phyloP scores from a whole-genome alignment of 1,140 invertebrate genomes.

The Cyrtorhinus lividipennis region DNA sequence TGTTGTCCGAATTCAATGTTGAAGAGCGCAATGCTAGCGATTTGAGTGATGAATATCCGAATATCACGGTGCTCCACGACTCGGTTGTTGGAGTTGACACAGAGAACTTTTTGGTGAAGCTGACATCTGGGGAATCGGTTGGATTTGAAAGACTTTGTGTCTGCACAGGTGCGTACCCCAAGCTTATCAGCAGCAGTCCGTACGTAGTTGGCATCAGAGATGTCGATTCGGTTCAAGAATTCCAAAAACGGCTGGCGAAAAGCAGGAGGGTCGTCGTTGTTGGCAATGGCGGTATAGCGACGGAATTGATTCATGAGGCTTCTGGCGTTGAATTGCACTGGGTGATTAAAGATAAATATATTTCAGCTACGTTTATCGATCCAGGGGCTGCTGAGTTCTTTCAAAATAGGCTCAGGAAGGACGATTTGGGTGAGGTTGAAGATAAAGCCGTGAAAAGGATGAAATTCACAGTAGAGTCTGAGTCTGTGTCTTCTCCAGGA shows the following conservation, averaged over 20 bases:
- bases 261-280: constrained; percentile 64
- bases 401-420: constrained; percentile 34
- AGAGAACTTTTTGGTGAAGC: constrained; percentile 35
- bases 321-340: constrained; percentile 74
- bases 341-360: constrained; percentile 85
- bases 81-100: constrained; percentile 43
- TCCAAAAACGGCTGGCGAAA: constrained; percentile 50
- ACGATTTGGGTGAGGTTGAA: constrained; percentile 20
- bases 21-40: constrained; percentile 49
- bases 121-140: constrained; percentile 36
- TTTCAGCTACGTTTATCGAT: constrained; percentile 87
- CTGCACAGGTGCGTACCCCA: constrained; percentile 76
- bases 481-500: constrained; percentile 34
- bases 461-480: constrained; percentile 44
- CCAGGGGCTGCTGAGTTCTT: constrained; percentile 92
- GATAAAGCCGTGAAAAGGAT: constrained; percentile 43
- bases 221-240: constrained; percentile 79
- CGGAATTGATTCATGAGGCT: constrained; percentile 83
- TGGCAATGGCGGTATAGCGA: constrained; percentile 96
- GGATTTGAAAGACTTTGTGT: constrained; percentile 75
- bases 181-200: constrained; percentile 49
- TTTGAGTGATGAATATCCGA: constrained; percentile 40
- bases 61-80: constrained; percentile 45
- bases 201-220: constrained; percentile 80
- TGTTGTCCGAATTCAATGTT: constrained; percentile 71